Conservation (phyloP, 2,888 invertebrate genomes). For the Drosophila seclusa region DNA sequence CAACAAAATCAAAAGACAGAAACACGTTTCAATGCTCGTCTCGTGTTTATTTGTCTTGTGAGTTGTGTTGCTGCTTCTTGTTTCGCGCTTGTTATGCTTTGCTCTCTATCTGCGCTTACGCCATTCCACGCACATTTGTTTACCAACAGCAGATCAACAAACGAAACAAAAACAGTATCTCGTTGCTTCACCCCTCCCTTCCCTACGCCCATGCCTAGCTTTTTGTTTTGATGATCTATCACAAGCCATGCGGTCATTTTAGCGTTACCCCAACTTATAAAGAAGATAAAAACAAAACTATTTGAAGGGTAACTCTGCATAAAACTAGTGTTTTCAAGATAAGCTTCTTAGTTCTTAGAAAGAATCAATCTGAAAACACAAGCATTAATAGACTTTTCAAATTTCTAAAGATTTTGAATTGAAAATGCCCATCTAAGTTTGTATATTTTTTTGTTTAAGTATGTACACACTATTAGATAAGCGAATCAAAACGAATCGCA, state of each 20-base stretch:
- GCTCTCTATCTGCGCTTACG: slow-evolving; percentile 30
- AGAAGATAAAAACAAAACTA: background rate
- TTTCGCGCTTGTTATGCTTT: slow-evolving; percentile 42
- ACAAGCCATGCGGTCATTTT: slow-evolving; percentile 1
- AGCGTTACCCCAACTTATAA: too few species aligned
- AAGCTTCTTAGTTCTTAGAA: background rate
- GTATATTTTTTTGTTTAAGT: background rate
- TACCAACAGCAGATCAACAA: slow-evolving; percentile 66
- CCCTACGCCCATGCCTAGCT: background rate
- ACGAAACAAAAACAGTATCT: slow-evolving; percentile 38
- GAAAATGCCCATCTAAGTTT: background rate
- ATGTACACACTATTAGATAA: background rate
- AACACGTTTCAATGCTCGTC: slow-evolving; percentile 56
- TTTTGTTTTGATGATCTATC: slow-evolving; percentile 13
- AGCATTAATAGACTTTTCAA: background rate
- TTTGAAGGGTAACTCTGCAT: background rate
- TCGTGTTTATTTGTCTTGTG: slow-evolving; percentile 19
- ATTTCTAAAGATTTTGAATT: background rate
- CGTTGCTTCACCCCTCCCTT: background rate
- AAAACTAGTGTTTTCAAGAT: background rate
- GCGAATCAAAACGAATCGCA: background rate
- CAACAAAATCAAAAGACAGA: slow-evolving; percentile 35
- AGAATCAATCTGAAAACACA: background rate
- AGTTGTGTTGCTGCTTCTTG: slow-evolving; percentile 24
- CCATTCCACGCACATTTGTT: slow-evolving; percentile 77